Percentiles rank a stretch among this genome's conserved stretches.
Conservation (phyloP, 1,140 invertebrate genomes). For the Nylanderia fulva region DNA sequence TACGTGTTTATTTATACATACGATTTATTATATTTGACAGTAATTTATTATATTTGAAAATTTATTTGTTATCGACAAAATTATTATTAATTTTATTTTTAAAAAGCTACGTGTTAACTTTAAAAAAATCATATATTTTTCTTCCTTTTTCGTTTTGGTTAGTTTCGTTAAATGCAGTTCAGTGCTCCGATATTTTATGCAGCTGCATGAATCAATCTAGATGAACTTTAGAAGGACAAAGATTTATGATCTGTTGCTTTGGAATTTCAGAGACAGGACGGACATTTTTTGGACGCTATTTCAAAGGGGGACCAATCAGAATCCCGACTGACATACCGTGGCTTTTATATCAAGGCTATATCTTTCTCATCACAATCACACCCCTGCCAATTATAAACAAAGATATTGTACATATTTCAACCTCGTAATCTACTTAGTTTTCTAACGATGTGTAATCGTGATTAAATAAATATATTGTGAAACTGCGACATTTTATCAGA, state of each 20-base stretch:
- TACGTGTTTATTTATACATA: too few relatives aligned
- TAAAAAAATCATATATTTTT: too few relatives aligned
- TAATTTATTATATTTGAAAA: too few relatives aligned
- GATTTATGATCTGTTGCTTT: background rate
- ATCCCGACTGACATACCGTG: background rate
- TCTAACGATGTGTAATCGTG: background rate
- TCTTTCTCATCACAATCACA: conserved; percentile 28
- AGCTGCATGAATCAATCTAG: too few relatives aligned
- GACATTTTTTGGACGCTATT: background rate
- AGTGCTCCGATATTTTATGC: too few relatives aligned
- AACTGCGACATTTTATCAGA: background rate
- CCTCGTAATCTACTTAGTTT: background rate
- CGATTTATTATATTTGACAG: too few relatives aligned
- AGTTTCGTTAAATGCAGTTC: too few relatives aligned
- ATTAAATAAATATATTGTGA: background rate
- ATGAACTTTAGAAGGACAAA: background rate
- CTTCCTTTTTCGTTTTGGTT: too few relatives aligned
- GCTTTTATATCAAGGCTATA: background rate
- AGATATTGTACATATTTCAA: conserved; percentile 26
- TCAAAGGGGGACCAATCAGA: background rate
- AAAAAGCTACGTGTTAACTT: too few relatives aligned
- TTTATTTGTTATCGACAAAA: too few relatives aligned
- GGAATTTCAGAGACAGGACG: background rate
- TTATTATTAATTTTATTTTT: too few relatives aligned
- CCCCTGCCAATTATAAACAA: conserved; percentile 46